Base-by-base conservation (phyloP, 2,113 vertebrate species). In the Chionis minor region DNA sequence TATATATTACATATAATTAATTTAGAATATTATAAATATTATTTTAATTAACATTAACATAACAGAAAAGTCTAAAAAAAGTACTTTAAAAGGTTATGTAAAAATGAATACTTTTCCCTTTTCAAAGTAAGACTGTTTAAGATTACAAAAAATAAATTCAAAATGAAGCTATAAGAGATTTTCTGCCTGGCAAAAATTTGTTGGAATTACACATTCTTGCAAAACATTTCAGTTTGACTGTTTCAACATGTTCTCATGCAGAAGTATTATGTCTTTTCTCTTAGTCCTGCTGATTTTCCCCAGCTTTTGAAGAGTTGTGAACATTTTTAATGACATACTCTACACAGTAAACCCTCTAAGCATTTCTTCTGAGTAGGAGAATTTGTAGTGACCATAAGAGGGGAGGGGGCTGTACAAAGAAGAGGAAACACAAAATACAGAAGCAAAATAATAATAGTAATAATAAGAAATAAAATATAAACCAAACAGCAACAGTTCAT, bases 371-470 rank as follows among this genome's bases (percentile, higher is more conserved):
- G 8, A 42, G 8, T 38, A 30, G 3, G 18, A 51, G 12, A 28
- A 40, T 69, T 69, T 52, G 14, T 30, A 9, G 3, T 35, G 35
- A 23, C 4, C 10, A 0, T 12, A 38, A 70, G 1, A 3, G 1
- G 1, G 1, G 4, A 9, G 12, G 10, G 51, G 20, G 10, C 0
- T 89, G 54, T n/a, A 20, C 9, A 49, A 90, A 55, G 27, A 54
- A 21, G 10, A 20, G 10, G 40, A 79, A 88, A 54, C 30, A 66
- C 0, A 3, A 62, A 70, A 49, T 12, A 44, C 4, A 59, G 28
- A 51, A 54, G 0, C 0, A 65, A 66, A 93, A 38, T 33, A 49
- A 3, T 21, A 40, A 51, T 26, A 32, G 4, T 11, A 62, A 33
- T 8, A 59, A 51, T 5, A 59, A 58, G 8, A 38, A 65, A 69